Conservation (phyloP, 2,113 vertebrate species). For the Caracal caracal region DNA sequence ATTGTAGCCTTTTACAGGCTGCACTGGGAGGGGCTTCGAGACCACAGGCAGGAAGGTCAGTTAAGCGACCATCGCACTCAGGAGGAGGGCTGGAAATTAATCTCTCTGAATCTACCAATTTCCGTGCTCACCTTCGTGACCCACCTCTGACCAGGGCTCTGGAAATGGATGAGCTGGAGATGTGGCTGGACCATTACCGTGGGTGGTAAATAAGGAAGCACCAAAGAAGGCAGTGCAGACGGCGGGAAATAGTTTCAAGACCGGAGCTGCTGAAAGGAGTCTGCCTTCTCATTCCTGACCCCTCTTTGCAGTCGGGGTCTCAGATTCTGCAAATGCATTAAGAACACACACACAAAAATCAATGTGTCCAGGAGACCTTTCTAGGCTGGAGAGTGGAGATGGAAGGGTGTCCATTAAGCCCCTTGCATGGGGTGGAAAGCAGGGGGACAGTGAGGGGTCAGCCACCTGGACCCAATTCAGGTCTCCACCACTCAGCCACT, state of each 20-base stretch:
- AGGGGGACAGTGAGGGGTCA: not conserved
- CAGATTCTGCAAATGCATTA: conserved; percentile 85
- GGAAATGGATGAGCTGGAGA: not conserved
- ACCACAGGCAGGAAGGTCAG: not conserved
- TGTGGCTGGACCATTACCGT: not conserved
- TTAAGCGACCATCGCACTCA: not conserved
- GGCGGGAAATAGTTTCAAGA: conserved; percentile 37
- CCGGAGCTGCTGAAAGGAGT: not conserved
- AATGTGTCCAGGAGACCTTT: conserved; percentile 81
- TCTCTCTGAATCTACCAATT: conserved; percentile 4
- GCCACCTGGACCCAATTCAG: not conserved
- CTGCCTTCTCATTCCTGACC: conserved; percentile 43
- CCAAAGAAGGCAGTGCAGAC: not conserved
- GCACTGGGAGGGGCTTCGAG: not conserved
- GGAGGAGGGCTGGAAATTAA: not conserved
- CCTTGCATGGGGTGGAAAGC: not conserved
- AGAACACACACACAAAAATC: conserved; percentile 82
- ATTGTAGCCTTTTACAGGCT: not conserved
- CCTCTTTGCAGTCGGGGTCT: conserved; percentile 71
- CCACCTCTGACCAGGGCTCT: not conserved
- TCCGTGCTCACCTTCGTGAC: not conserved
- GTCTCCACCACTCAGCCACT: rapidly evolving
- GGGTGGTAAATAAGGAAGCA: not conserved
- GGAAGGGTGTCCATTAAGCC: conserved; percentile 77
- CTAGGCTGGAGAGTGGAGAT: conserved; percentile 77